These are phyloP conservation scores for Lasiurus borealis DNA, from an alignment of 2,113 vertebrate species.

Conservation along the genomic window DNA sequence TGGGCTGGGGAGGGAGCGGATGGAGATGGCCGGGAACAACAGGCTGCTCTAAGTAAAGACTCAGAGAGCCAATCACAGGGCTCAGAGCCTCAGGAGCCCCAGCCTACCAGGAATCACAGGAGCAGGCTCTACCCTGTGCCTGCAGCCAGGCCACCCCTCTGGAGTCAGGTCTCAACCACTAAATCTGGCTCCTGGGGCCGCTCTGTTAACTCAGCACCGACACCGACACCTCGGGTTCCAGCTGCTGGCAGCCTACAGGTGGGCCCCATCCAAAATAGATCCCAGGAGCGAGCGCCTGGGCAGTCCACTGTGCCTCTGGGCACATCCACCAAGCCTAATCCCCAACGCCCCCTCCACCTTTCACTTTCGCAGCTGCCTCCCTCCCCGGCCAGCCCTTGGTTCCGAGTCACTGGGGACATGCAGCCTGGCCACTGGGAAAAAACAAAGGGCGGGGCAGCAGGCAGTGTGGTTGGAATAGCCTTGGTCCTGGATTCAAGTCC, in stretches of 20 bases:
- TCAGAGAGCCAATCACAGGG: neutral
- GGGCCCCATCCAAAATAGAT: constrained; percentile 4
- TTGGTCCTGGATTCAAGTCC: neutral
- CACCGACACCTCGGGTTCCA: constrained; percentile 1
- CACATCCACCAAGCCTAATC: neutral
- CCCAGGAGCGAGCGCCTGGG: neutral
- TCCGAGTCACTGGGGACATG: neutral
- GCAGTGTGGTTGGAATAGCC: neutral
- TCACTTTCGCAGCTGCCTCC: neutral
- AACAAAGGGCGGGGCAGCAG: neutral
- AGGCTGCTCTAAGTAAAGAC: neutral
- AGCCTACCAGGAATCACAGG: neutral
- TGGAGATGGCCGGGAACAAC: neutral
- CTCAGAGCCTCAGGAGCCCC: neutral
- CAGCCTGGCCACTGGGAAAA: neutral
- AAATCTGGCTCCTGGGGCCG: neutral
- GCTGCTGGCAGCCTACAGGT: neutral
- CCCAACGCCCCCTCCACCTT: neutral
- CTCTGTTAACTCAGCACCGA: constrained; percentile 31
- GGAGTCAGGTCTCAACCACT: neutral
- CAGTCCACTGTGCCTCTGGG: neutral
- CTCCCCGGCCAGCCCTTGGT: neutral
- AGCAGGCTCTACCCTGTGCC: neutral
- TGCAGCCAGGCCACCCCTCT: neutral
- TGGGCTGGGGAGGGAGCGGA: neutral